phyloP scores from a whole-genome alignment of 2,113 vertebrate species.

The Machaerirhynchus nigripectus region DNA sequence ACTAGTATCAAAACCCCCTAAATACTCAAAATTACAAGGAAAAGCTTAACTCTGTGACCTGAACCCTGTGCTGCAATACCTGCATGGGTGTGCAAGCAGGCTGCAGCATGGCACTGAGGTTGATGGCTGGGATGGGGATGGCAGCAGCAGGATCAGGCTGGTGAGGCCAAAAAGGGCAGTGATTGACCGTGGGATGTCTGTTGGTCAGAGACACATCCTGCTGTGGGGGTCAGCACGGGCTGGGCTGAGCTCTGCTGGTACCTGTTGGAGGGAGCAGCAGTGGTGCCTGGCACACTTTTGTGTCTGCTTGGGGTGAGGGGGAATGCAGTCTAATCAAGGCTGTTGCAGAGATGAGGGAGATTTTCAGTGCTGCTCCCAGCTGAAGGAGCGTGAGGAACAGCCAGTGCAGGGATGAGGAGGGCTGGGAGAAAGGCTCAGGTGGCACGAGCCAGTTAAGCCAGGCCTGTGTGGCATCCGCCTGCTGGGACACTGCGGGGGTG shows the following conservation, averaged over 20 bases:
- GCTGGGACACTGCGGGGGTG: neutral
- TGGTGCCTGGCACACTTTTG: fast-evolving
- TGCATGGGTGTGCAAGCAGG: neutral
- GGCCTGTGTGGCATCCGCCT: neutral
- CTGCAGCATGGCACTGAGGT: neutral
- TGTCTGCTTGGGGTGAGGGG: neutral
- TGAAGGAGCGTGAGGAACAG: neutral
- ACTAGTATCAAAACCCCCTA: neutral
- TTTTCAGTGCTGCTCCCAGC: neutral
- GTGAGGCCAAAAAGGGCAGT: neutral
- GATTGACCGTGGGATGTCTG: neutral
- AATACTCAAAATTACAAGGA: neutral
- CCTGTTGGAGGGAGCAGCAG: neutral
- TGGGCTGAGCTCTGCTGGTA: neutral
- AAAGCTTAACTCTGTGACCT: neutral
- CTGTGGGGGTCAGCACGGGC: neutral
- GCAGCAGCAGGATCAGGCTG: neutral
- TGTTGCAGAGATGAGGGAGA: neutral
- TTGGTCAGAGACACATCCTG: fast-evolving
- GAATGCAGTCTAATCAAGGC: neutral
- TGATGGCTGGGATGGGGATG: neutral
- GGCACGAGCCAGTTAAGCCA: neutral
- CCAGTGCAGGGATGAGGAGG: neutral
- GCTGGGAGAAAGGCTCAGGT: neutral
- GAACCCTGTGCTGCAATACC: neutral